These are phyloP conservation scores for Petrocephalus schoutedeni DNA, from an alignment of 2,797 vertebrate species.

Conservation along the genomic window DNA sequence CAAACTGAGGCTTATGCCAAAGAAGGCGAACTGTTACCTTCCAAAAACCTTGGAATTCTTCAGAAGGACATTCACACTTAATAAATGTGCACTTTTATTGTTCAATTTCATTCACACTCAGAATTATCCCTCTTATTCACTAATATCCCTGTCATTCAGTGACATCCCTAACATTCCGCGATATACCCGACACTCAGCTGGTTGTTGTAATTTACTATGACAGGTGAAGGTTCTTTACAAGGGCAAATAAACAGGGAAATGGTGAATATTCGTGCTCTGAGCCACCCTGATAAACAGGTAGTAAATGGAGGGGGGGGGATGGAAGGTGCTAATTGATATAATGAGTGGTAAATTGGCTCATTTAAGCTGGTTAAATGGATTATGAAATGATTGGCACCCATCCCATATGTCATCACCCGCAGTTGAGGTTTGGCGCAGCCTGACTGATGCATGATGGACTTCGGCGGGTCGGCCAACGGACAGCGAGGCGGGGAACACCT, in stretches of 20 bases:
- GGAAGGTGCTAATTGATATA: slow-evolving; percentile 21
- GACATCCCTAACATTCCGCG: too few relatives aligned
- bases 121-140: not conserved
- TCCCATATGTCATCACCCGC: not conserved
- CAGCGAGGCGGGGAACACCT: not conserved
- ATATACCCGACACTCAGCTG: not conserved
- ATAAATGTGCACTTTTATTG: not conserved
- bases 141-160: too few relatives aligned
- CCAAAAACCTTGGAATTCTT: not conserved
- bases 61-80: not conserved
- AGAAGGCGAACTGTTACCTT: not conserved
- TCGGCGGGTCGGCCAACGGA: not conserved
- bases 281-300: not conserved
- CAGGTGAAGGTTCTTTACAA: slow-evolving; percentile 4
- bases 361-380: slow-evolving; percentile 3
- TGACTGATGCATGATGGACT: not conserved
- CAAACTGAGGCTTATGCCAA: not conserved
- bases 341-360: slow-evolving; percentile 17
- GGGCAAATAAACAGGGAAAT: not conserved
- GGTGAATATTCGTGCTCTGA: not conserved
- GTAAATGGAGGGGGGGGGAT: not conserved
- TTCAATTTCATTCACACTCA: not conserved
- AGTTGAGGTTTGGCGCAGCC: not conserved
- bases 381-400: not conserved
- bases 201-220: not conserved